A percentile compares a stretch with the other conserved stretches of the same genome.
Conservation (phyloP, 2,113 vertebrate species). For the Epinephelus fuscoguttatus region DNA sequence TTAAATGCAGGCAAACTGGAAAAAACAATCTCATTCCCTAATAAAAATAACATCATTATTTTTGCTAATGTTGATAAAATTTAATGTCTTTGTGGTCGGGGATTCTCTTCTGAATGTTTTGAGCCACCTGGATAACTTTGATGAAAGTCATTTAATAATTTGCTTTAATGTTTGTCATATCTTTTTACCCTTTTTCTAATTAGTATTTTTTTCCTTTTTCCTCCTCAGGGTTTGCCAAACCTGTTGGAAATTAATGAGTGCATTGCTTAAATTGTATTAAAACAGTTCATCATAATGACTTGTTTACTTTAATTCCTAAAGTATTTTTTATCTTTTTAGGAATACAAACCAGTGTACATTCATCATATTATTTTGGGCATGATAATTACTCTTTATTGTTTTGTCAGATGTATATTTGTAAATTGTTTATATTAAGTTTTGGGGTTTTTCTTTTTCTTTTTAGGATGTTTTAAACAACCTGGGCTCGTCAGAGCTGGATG, state of each 20-base stretch:
- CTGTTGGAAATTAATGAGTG: constrained; percentile 16
- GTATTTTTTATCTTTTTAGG: background rate
- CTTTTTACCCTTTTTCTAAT: background rate
- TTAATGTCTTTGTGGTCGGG: background rate
- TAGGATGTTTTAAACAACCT: constrained; percentile 97
- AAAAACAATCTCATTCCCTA: background rate
- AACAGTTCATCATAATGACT: constrained; percentile 1
- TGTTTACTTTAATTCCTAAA: background rate
- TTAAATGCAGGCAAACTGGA: constrained; percentile 17
- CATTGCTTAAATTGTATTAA: background rate
- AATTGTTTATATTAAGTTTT: background rate
- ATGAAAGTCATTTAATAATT: constrained; percentile 21
- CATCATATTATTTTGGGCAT: background rate
- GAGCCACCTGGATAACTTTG: constrained; percentile 12
- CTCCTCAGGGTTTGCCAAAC: background rate
- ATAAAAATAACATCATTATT: background rate
- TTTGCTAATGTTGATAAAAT: constrained; percentile 18
- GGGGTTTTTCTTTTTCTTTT: constrained; percentile 30
- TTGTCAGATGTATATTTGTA: background rate
- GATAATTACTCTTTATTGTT: background rate
- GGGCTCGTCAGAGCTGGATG: constrained; percentile 97
- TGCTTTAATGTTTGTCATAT: background rate
- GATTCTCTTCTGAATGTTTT: background rate
- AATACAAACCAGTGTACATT: background rate
- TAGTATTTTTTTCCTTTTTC: background rate